These are phyloP conservation scores for Anomalospiza imberbis DNA, from an alignment of 2,797 vertebrate genomes.

Conservation along the genomic window DNA sequence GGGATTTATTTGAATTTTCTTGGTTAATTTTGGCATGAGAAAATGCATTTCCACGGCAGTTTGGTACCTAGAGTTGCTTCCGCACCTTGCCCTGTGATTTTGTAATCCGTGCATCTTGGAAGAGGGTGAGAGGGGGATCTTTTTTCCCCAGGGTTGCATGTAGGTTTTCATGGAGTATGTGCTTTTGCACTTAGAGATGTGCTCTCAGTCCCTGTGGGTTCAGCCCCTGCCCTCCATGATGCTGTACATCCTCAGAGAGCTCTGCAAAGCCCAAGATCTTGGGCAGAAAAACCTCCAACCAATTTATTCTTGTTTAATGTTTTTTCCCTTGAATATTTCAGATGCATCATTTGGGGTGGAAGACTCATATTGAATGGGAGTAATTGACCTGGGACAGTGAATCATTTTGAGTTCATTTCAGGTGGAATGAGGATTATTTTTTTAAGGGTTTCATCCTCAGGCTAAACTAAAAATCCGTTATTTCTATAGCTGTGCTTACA, in stretches of 20 bases:
- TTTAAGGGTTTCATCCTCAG: neutral
- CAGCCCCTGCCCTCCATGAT: neutral
- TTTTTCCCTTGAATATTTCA: neutral
- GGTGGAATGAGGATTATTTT: neutral
- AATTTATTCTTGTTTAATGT: neutral
- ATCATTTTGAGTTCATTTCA: neutral
- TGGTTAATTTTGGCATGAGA: conserved; percentile 20
- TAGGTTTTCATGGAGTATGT: neutral
- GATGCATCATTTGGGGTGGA: neutral
- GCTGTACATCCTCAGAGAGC: neutral
- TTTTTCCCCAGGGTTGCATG: neutral
- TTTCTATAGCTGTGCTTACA: neutral
- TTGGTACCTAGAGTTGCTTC: neutral
- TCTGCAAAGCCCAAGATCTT: neutral
- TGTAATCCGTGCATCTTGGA: neutral
- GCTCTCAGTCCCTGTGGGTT: neutral
- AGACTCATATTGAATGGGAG: neutral
- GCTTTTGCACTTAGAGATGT: neutral
- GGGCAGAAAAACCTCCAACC: neutral
- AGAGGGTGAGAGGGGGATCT: neutral
- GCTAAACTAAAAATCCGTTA: conserved; percentile 19
- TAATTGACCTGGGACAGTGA: neutral
- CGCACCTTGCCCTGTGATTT: neutral
- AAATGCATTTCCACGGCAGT: conserved; percentile 26
- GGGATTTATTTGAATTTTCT: conserved; percentile 45